A percentile compares a stretch with the other conserved stretches of the same genome.
phyloP scores from a whole-genome alignment of 2,888 invertebrate genomes.

The Xestia ashworthii region DNA sequence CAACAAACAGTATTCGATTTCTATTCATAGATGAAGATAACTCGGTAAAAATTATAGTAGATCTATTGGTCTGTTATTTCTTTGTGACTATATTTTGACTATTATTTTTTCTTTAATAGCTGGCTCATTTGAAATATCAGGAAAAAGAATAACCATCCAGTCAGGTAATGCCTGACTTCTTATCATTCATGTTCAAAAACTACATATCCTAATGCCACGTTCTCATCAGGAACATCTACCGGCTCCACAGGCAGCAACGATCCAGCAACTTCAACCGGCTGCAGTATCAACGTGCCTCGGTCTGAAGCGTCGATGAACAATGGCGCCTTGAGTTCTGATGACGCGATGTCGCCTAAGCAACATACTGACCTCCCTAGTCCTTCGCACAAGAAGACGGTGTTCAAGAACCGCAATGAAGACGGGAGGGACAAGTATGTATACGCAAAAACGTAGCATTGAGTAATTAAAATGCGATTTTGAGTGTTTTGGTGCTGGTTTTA shows the following conservation, averaged over 20 bases:
- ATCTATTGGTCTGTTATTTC: not conserved
- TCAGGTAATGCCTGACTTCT: conserved; percentile 27
- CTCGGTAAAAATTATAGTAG: not conserved
- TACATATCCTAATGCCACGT: not conserved
- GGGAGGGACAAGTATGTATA: conserved; percentile 96
- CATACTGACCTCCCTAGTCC: conserved; percentile 91
- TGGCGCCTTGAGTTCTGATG: conserved; percentile 54
- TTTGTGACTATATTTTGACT: conserved; percentile 7
- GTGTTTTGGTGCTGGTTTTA: not conserved
- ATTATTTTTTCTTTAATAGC: conserved; percentile 36
- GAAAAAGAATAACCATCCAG: conserved; percentile 44
- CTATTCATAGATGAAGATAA: not conserved
- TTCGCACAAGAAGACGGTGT: conserved; percentile 93
- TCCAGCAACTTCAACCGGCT: conserved; percentile 52
- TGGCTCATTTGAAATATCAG: conserved; percentile 40
- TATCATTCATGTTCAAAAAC: not conserved
- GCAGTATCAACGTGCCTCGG: conserved; percentile 26
- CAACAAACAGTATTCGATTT: not conserved
- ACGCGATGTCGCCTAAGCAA: conserved; percentile 55
- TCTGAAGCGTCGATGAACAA: conserved; percentile 43
- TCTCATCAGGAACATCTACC: conserved; percentile 81
- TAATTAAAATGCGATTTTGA: not conserved
- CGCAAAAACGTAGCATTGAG: not conserved
- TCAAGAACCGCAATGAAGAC: conserved; percentile 97
- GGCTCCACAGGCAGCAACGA: conserved; percentile 82